phyloP scores from a whole-genome alignment of 2,888 invertebrate species.

The Calliphora vomitoria region DNA sequence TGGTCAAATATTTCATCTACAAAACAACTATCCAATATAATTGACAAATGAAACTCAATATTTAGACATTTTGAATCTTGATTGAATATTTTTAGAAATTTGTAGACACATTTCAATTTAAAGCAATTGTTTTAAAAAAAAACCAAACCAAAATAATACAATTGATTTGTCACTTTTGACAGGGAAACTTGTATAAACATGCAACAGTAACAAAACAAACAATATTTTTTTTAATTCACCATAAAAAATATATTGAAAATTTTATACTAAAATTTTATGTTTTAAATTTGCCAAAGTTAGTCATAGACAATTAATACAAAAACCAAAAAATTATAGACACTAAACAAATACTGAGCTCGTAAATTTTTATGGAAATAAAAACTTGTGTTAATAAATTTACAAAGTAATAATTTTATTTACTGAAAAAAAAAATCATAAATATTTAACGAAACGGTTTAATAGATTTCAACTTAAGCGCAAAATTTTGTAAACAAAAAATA shows the following conservation, averaged over 20 bases:
- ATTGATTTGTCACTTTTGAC: conserved; percentile 11
- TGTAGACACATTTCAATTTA: conserved; percentile 1
- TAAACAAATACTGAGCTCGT: neutral
- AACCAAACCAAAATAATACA: conserved; percentile 3
- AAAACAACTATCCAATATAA: too few relatives aligned
- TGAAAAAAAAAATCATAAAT: neutral
- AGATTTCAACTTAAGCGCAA: neutral
- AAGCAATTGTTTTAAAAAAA: neutral
- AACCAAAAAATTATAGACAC: neutral
- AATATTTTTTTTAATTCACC: neutral
- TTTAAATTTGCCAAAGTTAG: neutral
- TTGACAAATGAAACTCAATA: neutral
- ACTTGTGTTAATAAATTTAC: conserved; percentile 14
- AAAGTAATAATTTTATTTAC: neutral
- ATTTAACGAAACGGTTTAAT: neutral
- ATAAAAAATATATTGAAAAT: conserved; percentile 1
- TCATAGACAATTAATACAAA: conserved; percentile 9
- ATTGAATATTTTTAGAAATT: neutral
- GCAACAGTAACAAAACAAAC: neutral
- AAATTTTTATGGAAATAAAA: neutral
- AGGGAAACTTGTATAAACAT: neutral
- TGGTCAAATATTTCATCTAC: too few relatives aligned
- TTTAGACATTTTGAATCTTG: neutral
- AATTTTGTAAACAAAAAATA: neutral
- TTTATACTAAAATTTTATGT: neutral